phyloP scores from a whole-genome alignment of 2,888 invertebrate genomes.

The Andrena flavipes region DNA sequence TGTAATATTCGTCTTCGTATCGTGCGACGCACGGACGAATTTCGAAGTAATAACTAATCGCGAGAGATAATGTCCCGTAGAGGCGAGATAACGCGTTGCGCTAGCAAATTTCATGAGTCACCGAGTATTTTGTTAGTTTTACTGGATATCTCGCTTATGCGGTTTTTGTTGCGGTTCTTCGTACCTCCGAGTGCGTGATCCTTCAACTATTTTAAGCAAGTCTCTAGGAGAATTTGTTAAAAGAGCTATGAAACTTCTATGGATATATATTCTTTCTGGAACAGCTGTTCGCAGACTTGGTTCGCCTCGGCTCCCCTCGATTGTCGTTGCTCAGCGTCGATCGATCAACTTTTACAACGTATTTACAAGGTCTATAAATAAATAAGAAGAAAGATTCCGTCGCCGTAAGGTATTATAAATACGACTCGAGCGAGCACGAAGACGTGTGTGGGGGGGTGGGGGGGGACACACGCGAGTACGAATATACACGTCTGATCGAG shows the following conservation, averaged over 20 bases:
- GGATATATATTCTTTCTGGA: not conserved
- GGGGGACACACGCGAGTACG: constrained; percentile 34
- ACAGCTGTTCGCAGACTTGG: not conserved
- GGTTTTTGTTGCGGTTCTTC: too few relatives aligned
- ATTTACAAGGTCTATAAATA: constrained; percentile 62
- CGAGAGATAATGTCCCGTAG: too few relatives aligned
- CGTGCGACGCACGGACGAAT: too few relatives aligned
- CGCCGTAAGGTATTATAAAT: constrained; percentile 66
- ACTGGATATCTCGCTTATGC: too few relatives aligned
- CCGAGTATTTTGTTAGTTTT: too few relatives aligned
- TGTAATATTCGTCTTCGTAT: not conserved
- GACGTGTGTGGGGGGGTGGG: not conserved
- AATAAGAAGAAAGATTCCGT: constrained; percentile 57
- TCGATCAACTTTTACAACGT: constrained; percentile 44
- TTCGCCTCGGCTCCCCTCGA: constrained; percentile 23
- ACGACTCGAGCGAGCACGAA: constrained; percentile 54
- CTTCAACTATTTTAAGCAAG: not conserved
- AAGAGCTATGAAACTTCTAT: too few relatives aligned
- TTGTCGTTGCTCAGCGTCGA: constrained; percentile 28
- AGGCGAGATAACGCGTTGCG: too few relatives aligned
- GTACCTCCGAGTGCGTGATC: not conserved
- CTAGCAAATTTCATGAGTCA: too few relatives aligned
- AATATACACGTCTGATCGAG: constrained; percentile 55
- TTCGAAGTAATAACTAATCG: not conserved
- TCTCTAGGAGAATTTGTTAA: not conserved